phyloP scores from a whole-genome alignment of 2,888 invertebrate species.

The Morpho helenor region DNA sequence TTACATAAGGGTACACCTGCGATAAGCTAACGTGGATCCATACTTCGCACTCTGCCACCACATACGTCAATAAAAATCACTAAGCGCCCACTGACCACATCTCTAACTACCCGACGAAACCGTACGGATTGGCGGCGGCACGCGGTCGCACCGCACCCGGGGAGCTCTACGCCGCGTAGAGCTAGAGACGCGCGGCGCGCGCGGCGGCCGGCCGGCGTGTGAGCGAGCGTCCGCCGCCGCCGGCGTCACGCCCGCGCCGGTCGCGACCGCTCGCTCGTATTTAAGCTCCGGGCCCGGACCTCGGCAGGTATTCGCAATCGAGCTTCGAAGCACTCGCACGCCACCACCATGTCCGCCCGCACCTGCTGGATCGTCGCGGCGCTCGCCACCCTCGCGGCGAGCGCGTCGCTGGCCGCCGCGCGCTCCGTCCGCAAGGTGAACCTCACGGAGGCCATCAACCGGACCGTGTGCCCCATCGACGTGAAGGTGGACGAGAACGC shows the following conservation, averaged over 20 bases:
- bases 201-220: conserved; percentile 23
- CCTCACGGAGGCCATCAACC: conserved; percentile 48
- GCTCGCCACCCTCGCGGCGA: conserved; percentile 28
- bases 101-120: too few relatives aligned
- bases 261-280: conserved; percentile 20
- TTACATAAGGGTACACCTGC: too few relatives aligned
- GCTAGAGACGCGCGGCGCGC: neutral
- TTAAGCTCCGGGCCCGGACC: conserved; percentile 21
- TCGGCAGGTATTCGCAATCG: conserved; percentile 46
- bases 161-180: too few relatives aligned
- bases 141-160: too few relatives aligned
- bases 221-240: conserved; percentile 13
- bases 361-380: conserved; percentile 28
- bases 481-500: conserved; percentile 48
- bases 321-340: conserved; percentile 41
- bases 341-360: conserved; percentile 25
- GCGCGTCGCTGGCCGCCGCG: conserved; percentile 21
- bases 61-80: too few relatives aligned
- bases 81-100: too few relatives aligned
- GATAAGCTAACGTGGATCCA: too few relatives aligned
- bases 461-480: conserved; percentile 60
- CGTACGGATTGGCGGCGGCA: too few relatives aligned
- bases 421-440: conserved; percentile 36
- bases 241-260: conserved; percentile 19
- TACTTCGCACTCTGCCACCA: too few relatives aligned